Conservation (phyloP, 2,113 vertebrate genomes). For the Ophthalmolycus amberensis region DNA sequence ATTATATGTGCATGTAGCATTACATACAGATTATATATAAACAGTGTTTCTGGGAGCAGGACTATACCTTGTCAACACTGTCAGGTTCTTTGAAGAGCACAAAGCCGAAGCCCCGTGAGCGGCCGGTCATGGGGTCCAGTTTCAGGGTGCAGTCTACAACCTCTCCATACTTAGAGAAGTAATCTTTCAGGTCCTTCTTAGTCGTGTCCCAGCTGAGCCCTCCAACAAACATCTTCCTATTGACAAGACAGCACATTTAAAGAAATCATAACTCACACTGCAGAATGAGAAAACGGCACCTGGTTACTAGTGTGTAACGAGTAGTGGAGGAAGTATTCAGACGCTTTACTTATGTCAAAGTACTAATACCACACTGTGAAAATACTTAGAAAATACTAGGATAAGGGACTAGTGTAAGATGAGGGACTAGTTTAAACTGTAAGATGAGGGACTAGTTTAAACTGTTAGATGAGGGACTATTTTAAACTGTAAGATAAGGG, state of each 20-base stretch:
- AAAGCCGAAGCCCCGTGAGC: conserved; percentile 92
- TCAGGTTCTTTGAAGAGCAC: conserved; percentile 96
- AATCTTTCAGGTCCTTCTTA: conserved; percentile 99
- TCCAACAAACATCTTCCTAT: conserved; percentile 98
- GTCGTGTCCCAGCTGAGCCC: conserved; percentile 99
- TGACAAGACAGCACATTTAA: not conserved
- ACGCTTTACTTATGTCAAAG: not conserved
- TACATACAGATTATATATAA: too few relatives aligned
- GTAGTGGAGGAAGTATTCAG: not conserved
- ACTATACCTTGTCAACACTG: conserved; percentile 94
- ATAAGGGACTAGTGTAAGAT: too few relatives aligned
- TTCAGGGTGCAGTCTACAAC: conserved; percentile 98
- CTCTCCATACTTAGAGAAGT: conserved; percentile 98
- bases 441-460: too few relatives aligned
- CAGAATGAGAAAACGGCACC: not conserved
- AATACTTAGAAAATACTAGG: not conserved
- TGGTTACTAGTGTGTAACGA: not conserved
- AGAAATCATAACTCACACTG: not conserved
- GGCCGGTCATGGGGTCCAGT: conserved; percentile 96
- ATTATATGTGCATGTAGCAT: not conserved
- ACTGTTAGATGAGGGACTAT: too few relatives aligned
- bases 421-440: too few relatives aligned
- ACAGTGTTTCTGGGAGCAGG: not conserved
- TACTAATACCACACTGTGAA: not conserved
- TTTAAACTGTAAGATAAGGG: too few relatives aligned